Base-by-base conservation (phyloP, 1,140 invertebrate genomes). In the Drosophila gunungcola region DNA sequence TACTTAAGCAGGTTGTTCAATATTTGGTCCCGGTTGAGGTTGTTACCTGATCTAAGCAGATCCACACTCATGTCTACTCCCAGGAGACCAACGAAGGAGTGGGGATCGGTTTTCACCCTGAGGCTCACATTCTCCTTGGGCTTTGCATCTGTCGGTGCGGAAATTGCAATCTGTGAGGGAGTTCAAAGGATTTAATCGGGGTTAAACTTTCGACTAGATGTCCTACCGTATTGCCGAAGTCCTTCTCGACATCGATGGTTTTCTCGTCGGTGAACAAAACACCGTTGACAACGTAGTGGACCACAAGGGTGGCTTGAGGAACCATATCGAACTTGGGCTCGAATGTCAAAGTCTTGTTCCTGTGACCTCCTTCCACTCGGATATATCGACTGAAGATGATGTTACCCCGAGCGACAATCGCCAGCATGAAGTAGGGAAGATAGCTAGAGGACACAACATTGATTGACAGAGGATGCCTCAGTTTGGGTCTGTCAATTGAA, bases 61-160 rank as follows among this genome's bases (percentile, higher is more conserved):
- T 97, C 84, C 1, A 97, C 96, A 93, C 97, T 97, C 91, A 98
- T 96, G 93, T 98, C 98, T 3, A 98, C 95, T 1, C 84, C 97
- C 53, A 98, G 93, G 4, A 99, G 90, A 46, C 97, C 97, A 57
- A 98, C 95, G 77, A 95, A 96, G 2, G 97, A 98, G 89, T 97
- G 95, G 1, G 97, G 96, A 91, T 96, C 96, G 0, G 97, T 95
- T 49, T 94, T 94, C 1, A 98, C 94, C 1, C 93, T 93, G 0
- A 98, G 91, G 64, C 95, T 94, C 2, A 98, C 94, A n/a, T 94
- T 93, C n/a, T 94, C 93, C 25, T 95, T 96, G 7, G 97, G 97
- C 78, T 94, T 94, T 1, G 94, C 94, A 92, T 67, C 95, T 3
- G 53, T 5, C 1, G 73, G 79, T 11, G 80, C 76, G 4, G 38